phyloP scores from a whole-genome alignment of 2,113 vertebrate genomes.

The Cryptotis parvus region DNA sequence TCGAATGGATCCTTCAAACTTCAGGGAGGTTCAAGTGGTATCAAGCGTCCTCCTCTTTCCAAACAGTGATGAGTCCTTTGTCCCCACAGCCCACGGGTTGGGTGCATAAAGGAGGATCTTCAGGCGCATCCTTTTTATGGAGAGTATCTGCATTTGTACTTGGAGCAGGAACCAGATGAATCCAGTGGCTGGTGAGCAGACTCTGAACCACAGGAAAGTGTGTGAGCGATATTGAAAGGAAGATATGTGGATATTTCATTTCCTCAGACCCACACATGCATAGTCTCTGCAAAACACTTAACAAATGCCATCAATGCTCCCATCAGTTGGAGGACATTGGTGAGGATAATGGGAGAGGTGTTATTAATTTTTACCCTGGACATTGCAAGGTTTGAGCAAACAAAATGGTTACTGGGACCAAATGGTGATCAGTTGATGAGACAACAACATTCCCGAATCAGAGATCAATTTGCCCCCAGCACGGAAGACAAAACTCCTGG shows the following conservation, averaged over 20 bases:
- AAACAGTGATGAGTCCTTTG: neutral
- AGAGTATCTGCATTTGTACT: neutral
- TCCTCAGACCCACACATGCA: neutral
- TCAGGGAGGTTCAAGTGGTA: neutral
- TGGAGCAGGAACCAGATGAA: neutral
- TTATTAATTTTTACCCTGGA: conserved; percentile 16
- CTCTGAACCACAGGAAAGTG: neutral
- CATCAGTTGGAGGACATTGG: neutral
- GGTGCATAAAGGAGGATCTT: neutral
- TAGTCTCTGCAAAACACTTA: neutral
- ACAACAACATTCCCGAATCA: too few relatives aligned
- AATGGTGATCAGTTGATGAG: too few relatives aligned
- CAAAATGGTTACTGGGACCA: too few relatives aligned
- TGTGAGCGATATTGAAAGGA: neutral
- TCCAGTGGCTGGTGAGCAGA: neutral
- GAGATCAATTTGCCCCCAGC: too few relatives aligned
- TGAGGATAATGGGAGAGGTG: neutral
- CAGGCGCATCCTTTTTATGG: neutral
- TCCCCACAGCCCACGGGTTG: too few relatives aligned
- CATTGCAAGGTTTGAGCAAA: too few relatives aligned
- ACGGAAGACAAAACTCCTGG: too few relatives aligned
- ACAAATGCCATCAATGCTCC: neutral
- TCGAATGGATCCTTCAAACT: neutral
- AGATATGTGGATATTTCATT: neutral
- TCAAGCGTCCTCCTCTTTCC: neutral